Evolutionary conservation across 2,797 vertebrate species (phyloP).

Genomic region (Xenopus petersii): DNA sequence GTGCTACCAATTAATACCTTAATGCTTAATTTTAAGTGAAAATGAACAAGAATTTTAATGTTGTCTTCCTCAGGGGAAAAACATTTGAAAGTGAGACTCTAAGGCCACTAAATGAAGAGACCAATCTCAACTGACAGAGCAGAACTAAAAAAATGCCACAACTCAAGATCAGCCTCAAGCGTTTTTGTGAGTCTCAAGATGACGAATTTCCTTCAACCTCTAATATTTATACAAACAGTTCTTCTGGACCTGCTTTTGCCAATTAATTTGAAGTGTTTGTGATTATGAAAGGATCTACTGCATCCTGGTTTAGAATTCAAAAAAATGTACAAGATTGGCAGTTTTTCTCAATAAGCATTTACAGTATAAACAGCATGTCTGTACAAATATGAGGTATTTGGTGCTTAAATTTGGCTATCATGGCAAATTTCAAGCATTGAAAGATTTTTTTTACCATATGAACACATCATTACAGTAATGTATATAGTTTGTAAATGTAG

Average conservation of each 20-base stretch:
- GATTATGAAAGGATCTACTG: slow-evolving; percentile 28
- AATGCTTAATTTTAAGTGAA: too few relatives aligned
- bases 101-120: too few relatives aligned
- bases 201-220: slow-evolving; percentile 4
- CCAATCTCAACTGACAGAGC: too few relatives aligned
- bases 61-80: too few relatives aligned
- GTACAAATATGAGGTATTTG: slow-evolving; percentile 7
- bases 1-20: too few relatives aligned
- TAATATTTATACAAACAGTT: slow-evolving; percentile 17
- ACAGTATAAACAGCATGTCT: not conserved
- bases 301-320: slow-evolving; percentile 32
- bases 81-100: too few relatives aligned
- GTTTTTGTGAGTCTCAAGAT: slow-evolving; percentile 10
- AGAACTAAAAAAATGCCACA: too few relatives aligned
- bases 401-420: slow-evolving; percentile 2
- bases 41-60: too few relatives aligned
- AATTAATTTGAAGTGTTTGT: slow-evolving; percentile 11
- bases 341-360: not conserved
- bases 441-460: not conserved
- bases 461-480: slow-evolving; percentile 9
- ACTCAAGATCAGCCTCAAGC: not conserved
- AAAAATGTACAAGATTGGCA: slow-evolving; percentile 41
- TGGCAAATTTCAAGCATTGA: not conserved
- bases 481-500: slow-evolving; percentile 2
- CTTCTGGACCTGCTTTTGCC: slow-evolving; percentile 23